Percentiles rank a stretch among this genome's conserved stretches.
phyloP scores from a whole-genome alignment of 1,140 invertebrate genomes.

The Helicoverpa armigera region DNA sequence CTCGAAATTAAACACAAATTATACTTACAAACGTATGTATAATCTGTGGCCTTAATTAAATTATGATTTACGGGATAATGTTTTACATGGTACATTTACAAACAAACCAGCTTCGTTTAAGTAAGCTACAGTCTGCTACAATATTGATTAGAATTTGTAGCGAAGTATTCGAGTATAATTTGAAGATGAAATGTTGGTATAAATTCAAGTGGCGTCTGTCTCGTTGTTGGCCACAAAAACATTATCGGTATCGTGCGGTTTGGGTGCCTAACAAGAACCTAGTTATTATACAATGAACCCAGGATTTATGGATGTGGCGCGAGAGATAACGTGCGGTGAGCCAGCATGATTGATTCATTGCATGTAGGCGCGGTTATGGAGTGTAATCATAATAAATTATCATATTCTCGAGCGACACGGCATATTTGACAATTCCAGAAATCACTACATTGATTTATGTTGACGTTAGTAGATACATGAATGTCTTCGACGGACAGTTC shows the following conservation, averaged over 20 bases:
- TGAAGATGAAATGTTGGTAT: background rate
- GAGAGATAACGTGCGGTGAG: conserved; percentile 32
- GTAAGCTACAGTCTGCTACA: background rate
- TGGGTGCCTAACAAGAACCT: conserved; percentile 27
- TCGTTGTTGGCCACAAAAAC: conserved; percentile 15
- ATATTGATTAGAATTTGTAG: background rate
- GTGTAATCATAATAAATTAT: conserved; percentile 45
- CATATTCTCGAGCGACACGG: conserved; percentile 21
- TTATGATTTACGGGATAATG: background rate
- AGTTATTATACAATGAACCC: conserved; percentile 33
- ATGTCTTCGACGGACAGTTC: too few species aligned
- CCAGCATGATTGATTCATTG: conserved; percentile 38
- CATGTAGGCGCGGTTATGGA: conserved; percentile 23
- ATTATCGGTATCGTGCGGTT: background rate
- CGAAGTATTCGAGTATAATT: background rate
- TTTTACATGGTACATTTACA: background rate
- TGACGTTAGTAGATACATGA: background rate
- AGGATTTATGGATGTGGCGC: conserved; percentile 31
- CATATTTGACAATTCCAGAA: conserved; percentile 18
- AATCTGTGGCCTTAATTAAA: background rate
- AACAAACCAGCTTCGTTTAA: background rate
- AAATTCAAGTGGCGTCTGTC: background rate
- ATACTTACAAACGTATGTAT: conserved; percentile 6
- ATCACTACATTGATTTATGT: conserved; percentile 14
- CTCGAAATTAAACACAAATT: conserved; percentile 26